Base-by-base conservation (phyloP, 1,140 invertebrate species). In the Drosophila carrolli region DNA sequence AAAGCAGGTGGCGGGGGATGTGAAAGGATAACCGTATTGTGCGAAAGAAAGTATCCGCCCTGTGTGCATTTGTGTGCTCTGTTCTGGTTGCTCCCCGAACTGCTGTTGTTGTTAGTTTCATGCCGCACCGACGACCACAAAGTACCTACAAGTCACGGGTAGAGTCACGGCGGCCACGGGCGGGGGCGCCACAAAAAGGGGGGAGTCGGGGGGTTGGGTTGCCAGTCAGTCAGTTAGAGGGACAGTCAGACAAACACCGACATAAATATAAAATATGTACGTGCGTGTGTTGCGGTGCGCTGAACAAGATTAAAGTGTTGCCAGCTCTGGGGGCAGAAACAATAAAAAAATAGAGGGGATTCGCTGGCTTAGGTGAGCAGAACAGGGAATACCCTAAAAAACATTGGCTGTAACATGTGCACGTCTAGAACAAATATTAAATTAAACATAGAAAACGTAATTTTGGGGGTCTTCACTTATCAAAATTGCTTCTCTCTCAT, bases 231-330 rank as follows among this genome's bases (percentile, higher is more conserved):
- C 78, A 72, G 82, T 79, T 79, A 62, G 58, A 74, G 70, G 35
- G 60, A 66, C 71, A 51, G 44, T 63, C 63, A 50, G 57, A 81
- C 50, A 65, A 70, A 73, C 83, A 88, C 66, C 72, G 78, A 41
- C 83, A 86, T 86, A 86, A 86, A 86, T 89, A 86, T 89, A 83
- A 89, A 89, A 88, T 88, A 88, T 79, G 65, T 78, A 56, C 61
- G 58, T 58, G 35, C 50, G 43, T 74, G 29, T 81, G 37, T 40
- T 63, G 62, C 66, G 60, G 63, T 54, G 61, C 66, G 37, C 66
- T 71, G 65, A 88, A 83, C 79, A 89, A 88, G 84, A 89, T 88
- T 88, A 88, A 89, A 89, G 83, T 83, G 79, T 65, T 79, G 72
- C 56, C 71, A 58, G 66, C 68, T 51, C 13, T 50, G 43, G 62